Base-by-base conservation (phyloP, 2,888 invertebrate genomes). In the Antheraea assamensis region DNA sequence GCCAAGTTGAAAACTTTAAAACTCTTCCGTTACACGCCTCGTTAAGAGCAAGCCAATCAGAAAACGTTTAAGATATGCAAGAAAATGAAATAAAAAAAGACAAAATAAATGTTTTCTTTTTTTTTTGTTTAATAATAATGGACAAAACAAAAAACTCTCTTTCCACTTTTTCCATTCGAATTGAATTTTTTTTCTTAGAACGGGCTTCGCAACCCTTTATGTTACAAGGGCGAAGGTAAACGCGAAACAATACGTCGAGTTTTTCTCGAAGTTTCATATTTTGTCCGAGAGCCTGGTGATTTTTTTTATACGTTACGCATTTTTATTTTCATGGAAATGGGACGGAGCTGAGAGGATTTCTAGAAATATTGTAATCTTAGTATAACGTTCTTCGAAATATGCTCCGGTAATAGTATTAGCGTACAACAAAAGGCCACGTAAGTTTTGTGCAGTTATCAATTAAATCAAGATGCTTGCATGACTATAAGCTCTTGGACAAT, bases 181-280 rank as follows among this genome's bases (percentile, higher is more conserved):
- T 85, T 89, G 83, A 85, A 85, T 85, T 89, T 90, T 91, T 90
- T 88, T 88, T 87, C 73, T 82, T 86, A 70, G 30, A 88, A 87
- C 80, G 83, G 83, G 78, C 83, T 85, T 84, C 81, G 79, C 86
- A 90, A 91, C 91, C 93, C 93, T 89, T 92, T 87, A 82, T 83
- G 80, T 82, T 79, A 76, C 77, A 83, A 82, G 80, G 78, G 80
- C 83, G 79, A 82, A 85, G 83, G 82, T 82, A 83, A 85, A 83
- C 80, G 76, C 76, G 78, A 85, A 88, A 91, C 88, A 90, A 90
- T 89, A 87, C 87, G 80, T 83, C 81, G 83, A 74, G 82, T 83
- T 83, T 83, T 80, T 82, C 79, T 81, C 77, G 77, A 85, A 82
- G 80, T 82, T 79, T 78, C 79, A 76, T 75, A 77, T 76, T 77